Evolutionary conservation across 35 echinoderm and acorn worm species (phyloP).

Genomic region (Amphiura filiformis): DNA sequence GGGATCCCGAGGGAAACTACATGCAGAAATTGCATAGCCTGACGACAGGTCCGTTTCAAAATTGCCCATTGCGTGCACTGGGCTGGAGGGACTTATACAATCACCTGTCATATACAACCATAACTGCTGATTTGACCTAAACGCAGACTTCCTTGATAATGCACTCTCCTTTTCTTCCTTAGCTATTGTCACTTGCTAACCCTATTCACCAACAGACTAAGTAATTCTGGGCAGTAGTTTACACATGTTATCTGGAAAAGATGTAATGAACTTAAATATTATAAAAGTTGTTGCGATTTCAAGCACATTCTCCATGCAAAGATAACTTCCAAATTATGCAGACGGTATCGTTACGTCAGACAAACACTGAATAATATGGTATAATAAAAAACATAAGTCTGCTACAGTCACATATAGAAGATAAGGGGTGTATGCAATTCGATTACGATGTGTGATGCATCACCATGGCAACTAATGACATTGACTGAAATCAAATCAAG

Average conservation of each 20-base stretch:
- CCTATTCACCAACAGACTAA: no score
- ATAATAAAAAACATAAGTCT: no score
- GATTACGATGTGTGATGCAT: not conserved
- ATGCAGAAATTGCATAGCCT: not conserved
- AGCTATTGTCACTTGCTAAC: not conserved
- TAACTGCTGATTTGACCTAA: not conserved
- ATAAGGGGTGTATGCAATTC: not conserved
- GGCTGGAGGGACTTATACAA: no score
- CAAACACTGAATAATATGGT: no score
- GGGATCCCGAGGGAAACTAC: not conserved
- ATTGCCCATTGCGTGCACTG: no score
- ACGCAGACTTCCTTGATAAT: not conserved
- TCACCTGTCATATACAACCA: not conserved
- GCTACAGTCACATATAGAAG: no score
- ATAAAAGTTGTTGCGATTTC: no score
- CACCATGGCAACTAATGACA: constrained; percentile 1
- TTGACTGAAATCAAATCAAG: not conserved
- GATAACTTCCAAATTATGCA: no score
- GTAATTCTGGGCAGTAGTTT: not conserved
- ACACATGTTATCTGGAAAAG: not conserved
- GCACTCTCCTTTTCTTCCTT: not conserved
- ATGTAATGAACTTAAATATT: no score
- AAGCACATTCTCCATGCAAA: no score
- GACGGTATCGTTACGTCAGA: no score
- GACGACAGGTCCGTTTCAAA: not conserved